These are phyloP conservation scores for Malurus splendens DNA, from an alignment of 2,797 vertebrate genomes.

Conservation along the genomic window DNA sequence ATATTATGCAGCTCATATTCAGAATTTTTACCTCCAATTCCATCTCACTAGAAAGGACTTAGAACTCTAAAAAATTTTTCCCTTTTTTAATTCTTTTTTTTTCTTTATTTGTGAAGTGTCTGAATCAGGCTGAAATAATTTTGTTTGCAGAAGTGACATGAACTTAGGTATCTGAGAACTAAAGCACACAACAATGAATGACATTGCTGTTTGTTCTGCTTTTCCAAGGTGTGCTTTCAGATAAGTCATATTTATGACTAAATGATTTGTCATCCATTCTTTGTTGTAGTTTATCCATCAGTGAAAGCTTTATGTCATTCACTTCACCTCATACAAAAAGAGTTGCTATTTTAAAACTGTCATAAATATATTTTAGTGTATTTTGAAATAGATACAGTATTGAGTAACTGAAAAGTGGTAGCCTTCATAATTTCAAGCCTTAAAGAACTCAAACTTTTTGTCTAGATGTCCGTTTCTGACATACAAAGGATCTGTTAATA, in stretches of 20 bases:
- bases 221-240: slow-evolving; percentile 2
- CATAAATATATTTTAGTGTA: neutral
- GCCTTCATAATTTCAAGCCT: neutral
- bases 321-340: neutral
- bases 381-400: neutral
- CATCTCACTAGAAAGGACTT: neutral
- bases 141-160: neutral
- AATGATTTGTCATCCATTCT: neutral
- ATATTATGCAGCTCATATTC: neutral
- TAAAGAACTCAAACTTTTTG: neutral
- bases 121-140: neutral
- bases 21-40: neutral
- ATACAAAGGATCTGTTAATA: neutral
- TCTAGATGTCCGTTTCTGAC: neutral
- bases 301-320: neutral
- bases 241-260: slow-evolving; percentile 18
- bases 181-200: neutral
- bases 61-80: neutral
- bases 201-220: neutral
- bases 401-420: neutral
- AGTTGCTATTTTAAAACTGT: neutral
- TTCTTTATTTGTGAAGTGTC: neutral
- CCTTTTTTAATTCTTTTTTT: neutral
- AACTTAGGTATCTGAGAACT: neutral
- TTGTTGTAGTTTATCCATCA: neutral